phyloP scores from a whole-genome alignment of 2,888 invertebrate genomes.

The Tetheella fluctuosa region DNA sequence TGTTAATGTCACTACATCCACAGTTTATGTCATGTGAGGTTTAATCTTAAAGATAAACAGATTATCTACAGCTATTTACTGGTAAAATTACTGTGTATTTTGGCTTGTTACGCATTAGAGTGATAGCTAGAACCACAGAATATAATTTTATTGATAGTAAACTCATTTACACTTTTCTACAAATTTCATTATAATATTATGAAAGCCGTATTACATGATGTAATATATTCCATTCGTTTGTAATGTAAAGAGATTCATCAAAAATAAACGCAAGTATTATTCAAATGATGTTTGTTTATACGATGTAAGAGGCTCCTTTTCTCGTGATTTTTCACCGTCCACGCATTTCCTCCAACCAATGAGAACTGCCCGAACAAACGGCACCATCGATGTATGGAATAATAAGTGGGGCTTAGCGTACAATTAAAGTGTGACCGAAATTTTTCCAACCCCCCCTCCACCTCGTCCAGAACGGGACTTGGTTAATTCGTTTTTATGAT shows the following conservation, averaged over 20 bases:
- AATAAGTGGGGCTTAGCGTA: slow-evolving; percentile 67
- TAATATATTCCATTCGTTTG: too few species aligned
- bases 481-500: slow-evolving; percentile 70
- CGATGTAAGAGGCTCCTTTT: slow-evolving; percentile 40
- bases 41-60: slow-evolving; percentile 49
- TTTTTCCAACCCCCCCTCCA: slow-evolving; percentile 41
- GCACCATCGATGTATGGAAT: slow-evolving; percentile 61
- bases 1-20: slow-evolving; percentile 56
- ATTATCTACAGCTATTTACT: slow-evolving; percentile 41
- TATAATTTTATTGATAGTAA: neutral
- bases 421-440: slow-evolving; percentile 58
- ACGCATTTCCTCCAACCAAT: slow-evolving; percentile 22
- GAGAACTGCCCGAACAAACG: slow-evolving; percentile 40
- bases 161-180: too few species aligned
- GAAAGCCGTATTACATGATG: too few species aligned
- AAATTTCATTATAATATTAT: neutral
- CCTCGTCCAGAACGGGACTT: slow-evolving; percentile 44
- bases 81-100: slow-evolving; percentile 24
- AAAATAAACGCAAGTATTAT: slow-evolving; percentile 45
- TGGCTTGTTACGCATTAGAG: slow-evolving; percentile 5
- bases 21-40: slow-evolving; percentile 51
- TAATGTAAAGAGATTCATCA: slow-evolving; percentile 32
- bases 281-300: slow-evolving; percentile 51
- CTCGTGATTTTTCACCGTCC: slow-evolving; percentile 42
- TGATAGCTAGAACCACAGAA: neutral